Evolutionary conservation across 2,113 vertebrate genomes (phyloP), one percentile per base, ranked within the genome.

Genomic region (Elephantulus edwardii): DNA sequence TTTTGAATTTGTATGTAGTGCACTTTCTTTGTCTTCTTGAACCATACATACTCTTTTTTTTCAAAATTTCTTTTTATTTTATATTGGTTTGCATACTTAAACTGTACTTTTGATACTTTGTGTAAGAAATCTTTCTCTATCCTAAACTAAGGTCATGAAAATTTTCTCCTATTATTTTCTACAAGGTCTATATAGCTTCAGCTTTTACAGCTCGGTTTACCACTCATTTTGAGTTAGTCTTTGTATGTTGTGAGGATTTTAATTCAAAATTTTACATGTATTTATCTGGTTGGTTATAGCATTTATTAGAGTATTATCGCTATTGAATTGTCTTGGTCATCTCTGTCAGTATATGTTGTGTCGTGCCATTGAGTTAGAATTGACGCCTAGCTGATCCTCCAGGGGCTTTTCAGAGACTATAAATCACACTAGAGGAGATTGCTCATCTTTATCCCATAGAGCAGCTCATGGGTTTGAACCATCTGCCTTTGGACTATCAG

Each of bases 1-100:
- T 89, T 75, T 84, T 52, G 76, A 82, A 88, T 87, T 88, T 90
- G 77, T n/a, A 50, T 72, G 2, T 81, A 78, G 52, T 84, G 33
- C 33, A 68, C 1, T 40, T 86, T 80, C 58, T 60, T 35, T 11
- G n/a, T n/a, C n/a, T n/a, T n/a, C n/a, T n/a, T n/a, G n/a, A n/a
- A n/a, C n/a, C n/a, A n/a, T n/a, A n/a, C n/a, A n/a, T n/a, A n/a
- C n/a, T 0, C 35, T 75, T 66, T 93, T 84, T n/a, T n/a, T n/a
- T n/a, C n/a, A n/a, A n/a, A n/a, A n/a, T n/a, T n/a, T n/a, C n/a
- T n/a, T n/a, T n/a, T n/a, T n/a, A n/a, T n/a, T n/a, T n/a, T n/a
- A n/a, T n/a, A n/a, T n/a, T n/a, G n/a, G n/a, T n/a, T n/a, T 70
- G 11, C 83, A 85, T 89, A 13, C n/a, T 14, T 86, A 16, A n/a